phyloP scores from a whole-genome alignment of 2,888 invertebrate genomes.

The Periphyllus acericola region DNA sequence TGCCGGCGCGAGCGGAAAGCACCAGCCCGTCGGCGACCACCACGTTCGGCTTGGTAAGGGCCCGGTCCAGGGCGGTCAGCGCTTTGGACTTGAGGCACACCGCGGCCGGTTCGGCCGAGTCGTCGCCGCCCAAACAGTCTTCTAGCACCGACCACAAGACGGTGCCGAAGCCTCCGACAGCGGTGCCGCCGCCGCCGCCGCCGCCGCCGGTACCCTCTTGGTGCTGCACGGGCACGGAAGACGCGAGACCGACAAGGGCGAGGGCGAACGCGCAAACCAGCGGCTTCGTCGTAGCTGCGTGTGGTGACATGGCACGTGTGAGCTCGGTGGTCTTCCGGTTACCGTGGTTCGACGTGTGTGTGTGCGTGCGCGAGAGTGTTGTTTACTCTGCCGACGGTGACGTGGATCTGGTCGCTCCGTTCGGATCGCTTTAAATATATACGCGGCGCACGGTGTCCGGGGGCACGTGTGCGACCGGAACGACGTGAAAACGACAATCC shows the following conservation, averaged over 20 bases:
- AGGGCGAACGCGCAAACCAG: not conserved
- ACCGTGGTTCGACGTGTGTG: not conserved
- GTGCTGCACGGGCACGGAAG: slow-evolving; percentile 10
- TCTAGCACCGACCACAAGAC: slow-evolving; percentile 50
- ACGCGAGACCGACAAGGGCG: not conserved
- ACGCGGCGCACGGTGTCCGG: not conserved
- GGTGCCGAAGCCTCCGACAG: not conserved
- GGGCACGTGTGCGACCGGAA: not conserved
- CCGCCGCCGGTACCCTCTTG: too few species aligned
- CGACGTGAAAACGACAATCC: not conserved
- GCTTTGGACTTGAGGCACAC: slow-evolving; percentile 52
- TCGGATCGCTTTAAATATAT: not conserved
- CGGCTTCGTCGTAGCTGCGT: not conserved
- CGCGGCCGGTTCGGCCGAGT: slow-evolving; percentile 6
- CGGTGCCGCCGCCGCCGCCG: too few species aligned
- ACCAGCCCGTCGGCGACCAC: slow-evolving; percentile 7
- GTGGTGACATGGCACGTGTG: not conserved
- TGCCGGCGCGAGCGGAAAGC: slow-evolving; percentile 25
- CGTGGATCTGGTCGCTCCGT: not conserved
- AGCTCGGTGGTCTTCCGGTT: too few species aligned
- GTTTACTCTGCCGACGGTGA: not conserved
- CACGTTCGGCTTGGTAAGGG: slow-evolving; percentile 1
- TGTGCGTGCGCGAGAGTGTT: not conserved
- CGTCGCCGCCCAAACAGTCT: slow-evolving; percentile 53
- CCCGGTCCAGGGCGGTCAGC: slow-evolving; percentile 40